A percentile compares a stretch with the other conserved stretches of the same genome.
Conservation (phyloP, 2,113 vertebrate genomes). For the Tapirus terrestris region DNA sequence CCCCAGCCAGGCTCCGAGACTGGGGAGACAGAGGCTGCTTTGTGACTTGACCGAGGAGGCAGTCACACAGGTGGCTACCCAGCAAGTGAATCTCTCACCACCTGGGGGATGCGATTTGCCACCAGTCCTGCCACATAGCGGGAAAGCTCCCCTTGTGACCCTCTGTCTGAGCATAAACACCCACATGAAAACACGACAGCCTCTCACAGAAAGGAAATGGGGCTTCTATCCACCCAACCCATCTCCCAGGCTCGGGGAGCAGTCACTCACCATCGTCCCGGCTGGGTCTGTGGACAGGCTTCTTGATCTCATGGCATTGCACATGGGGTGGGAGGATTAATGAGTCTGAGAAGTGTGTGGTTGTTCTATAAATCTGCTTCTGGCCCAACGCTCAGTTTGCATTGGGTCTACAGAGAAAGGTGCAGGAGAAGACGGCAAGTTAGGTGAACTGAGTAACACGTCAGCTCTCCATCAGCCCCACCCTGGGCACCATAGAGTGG, state of each 20-base stretch:
- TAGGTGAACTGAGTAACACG: neutral
- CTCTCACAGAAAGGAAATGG: neutral
- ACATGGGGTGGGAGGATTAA: too few relatives aligned
- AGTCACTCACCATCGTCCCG: neutral
- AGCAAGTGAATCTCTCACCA: neutral
- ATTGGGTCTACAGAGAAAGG: neutral
- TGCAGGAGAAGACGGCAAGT: accelerated
- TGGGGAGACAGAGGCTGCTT: too few relatives aligned
- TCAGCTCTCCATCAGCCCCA: accelerated
- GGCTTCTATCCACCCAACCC: neutral
- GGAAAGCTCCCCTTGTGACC: neutral
- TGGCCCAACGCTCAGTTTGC: neutral
- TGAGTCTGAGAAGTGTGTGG: neutral
- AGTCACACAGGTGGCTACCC: too few relatives aligned
- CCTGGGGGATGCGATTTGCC: neutral
- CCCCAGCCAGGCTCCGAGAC: neutral
- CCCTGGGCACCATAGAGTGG: neutral
- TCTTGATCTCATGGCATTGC: neutral
- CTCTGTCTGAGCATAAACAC: too few relatives aligned
- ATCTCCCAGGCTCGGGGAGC: neutral
- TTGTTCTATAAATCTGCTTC: neutral
- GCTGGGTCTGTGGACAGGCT: too few relatives aligned
- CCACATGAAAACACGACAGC: neutral
- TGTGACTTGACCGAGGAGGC: neutral
- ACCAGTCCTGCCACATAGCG: neutral